These are phyloP conservation scores for Phenganax subtilis DNA, from an alignment of 92 coral and sea anemone genomes.

Conservation along the genomic window DNA sequence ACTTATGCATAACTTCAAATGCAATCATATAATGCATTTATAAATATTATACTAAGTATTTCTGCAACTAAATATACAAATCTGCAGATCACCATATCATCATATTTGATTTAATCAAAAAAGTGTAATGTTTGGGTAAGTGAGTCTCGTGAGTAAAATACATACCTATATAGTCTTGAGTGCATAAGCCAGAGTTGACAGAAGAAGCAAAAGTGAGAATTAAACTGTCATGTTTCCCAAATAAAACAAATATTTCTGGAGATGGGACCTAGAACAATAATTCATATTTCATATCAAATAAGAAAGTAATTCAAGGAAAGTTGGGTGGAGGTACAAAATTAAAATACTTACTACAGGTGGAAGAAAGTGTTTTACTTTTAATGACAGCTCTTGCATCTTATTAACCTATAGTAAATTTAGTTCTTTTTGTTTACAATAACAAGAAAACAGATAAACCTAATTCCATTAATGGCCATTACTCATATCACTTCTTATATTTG, in stretches of 20 bases:
- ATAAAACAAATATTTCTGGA: conserved; percentile 39
- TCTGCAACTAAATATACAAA: background rate
- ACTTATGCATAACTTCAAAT: too few relatives aligned
- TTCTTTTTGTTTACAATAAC: background rate
- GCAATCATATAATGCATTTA: too few relatives aligned
- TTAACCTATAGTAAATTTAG: conserved; percentile 55
- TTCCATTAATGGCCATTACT: too few relatives aligned
- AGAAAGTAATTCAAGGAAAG: background rate
- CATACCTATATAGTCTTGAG: conserved; percentile 25
- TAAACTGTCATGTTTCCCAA: conserved; percentile 32
- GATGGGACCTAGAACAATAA: conserved; percentile 17
- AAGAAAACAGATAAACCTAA: background rate
- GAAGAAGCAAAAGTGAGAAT: conserved; percentile 13
- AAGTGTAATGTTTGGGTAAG: background rate
- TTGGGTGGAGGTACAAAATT: background rate
- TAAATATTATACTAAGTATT: too few relatives aligned
- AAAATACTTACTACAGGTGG: conserved; percentile 79
- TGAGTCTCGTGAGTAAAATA: background rate
- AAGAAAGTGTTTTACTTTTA: conserved; percentile 77
- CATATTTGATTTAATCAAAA: too few relatives aligned
- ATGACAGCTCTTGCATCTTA: conserved; percentile 72
- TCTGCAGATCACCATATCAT: background rate
- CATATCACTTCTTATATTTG: too few relatives aligned
- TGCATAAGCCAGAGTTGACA: conserved; percentile 3
- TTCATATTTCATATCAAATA: background rate